Evolutionary conservation across 2,888 invertebrate species (phyloP), one percentile per base, ranked within the genome.

Genomic region (Shargacucullia verbasci): DNA sequence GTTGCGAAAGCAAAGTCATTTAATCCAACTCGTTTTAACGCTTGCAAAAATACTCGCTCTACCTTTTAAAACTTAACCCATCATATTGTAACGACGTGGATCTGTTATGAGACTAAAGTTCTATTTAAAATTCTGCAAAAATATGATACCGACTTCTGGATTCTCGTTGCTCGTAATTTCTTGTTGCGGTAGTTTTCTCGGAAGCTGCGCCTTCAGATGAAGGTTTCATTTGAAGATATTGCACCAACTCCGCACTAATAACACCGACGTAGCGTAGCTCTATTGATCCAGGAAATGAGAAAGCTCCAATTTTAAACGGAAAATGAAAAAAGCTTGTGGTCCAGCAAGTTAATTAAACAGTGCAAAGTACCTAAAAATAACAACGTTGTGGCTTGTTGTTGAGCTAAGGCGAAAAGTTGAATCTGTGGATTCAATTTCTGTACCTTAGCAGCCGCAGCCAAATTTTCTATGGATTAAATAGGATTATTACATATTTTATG

Each of bases 171-270:
- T 50, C 66, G 76, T 80, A 80, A 81, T 83, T 82, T 76, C 69
- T 76, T 77, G 69, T 78, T 78, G 79, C 78, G 76, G 78, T 80
- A 78, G 78, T 79, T 80, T 65, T 66, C 31, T 57, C 47, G 59
- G 60, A 53, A 47, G 59, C 56, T 54, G 59, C 50, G 67, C 57
- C 65, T 70, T 77, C 57, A 68, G 72, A 66, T 70, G 66, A 68
- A 67, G 73, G 74, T 80, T 83, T 84, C 78, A 83, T 86, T 82
- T 81, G 72, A 69, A 82, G 78, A 83, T 81, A 84, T 84, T 84
- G 80, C 78, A 70, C 64, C 52, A 40, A 56, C 48, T 34, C 40
- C 39, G 33, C 52, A 53, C 69, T 73, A 64, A 72, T 59, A 65
- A 64, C 52, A 58, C 53, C 49, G 43, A 39, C 34, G 59, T 50